A percentile compares a stretch with the other conserved stretches of the same genome.
phyloP scores from a whole-genome alignment of 2,888 invertebrate species.

The Phasia obesa region DNA sequence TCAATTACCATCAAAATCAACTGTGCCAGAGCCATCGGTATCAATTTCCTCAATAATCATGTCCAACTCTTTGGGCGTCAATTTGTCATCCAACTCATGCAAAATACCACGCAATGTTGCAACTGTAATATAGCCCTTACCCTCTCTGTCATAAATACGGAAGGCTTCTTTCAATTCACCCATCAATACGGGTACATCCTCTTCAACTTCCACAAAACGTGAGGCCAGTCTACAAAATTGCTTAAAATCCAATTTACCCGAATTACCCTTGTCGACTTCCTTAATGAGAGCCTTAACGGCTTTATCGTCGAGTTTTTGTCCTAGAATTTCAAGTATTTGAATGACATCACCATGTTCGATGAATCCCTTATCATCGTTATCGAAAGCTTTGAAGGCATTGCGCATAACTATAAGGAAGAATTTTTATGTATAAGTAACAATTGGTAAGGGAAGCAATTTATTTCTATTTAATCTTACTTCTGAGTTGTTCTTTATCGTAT shows the following conservation, averaged over 20 bases:
- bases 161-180: constrained; percentile 97
- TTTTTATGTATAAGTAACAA: background rate
- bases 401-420: constrained; percentile 86
- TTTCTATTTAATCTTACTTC: constrained; percentile 85
- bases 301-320: constrained; percentile 92
- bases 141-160: constrained; percentile 96
- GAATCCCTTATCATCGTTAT: constrained; percentile 92
- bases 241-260: constrained; percentile 93
- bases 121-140: constrained; percentile 95
- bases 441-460: background rate
- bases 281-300: constrained; percentile 90
- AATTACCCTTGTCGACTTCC: constrained; percentile 91
- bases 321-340: constrained; percentile 94
- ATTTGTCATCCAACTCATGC: constrained; percentile 94
- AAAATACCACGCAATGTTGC: constrained; percentile 94
- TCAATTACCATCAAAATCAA: constrained; percentile 95
- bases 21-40: constrained; percentile 97
- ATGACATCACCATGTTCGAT: constrained; percentile 93
- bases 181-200: constrained; percentile 94
- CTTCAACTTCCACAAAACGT: constrained; percentile 94
- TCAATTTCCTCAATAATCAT: constrained; percentile 96
- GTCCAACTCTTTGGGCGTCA: constrained; percentile 93
- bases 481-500: constrained; percentile 89
- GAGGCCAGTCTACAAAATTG: constrained; percentile 94
- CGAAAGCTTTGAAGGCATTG: constrained; percentile 96